A percentile compares a stretch with the other conserved stretches of the same genome.
Conservation (phyloP, 2,113 vertebrate species). For the Anoplopoma fimbria region DNA sequence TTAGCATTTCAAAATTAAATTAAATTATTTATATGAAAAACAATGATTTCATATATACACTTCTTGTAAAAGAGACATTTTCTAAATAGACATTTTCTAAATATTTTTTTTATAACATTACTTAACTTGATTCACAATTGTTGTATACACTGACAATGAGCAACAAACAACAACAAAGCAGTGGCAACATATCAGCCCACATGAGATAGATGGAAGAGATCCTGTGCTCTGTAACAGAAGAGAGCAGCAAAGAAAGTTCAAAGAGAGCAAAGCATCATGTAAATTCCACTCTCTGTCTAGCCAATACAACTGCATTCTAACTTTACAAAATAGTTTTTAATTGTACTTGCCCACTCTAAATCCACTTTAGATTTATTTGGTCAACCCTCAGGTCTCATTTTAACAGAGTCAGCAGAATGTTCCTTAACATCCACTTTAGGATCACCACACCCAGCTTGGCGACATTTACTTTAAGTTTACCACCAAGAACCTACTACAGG, state of each 20-base stretch:
- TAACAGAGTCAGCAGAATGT: background rate
- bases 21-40: background rate
- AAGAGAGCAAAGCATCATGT: background rate
- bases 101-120: background rate
- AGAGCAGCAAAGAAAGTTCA: background rate
- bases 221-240: background rate
- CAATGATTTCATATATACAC: background rate
- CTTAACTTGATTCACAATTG: background rate
- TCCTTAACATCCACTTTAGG: background rate
- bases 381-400: constrained; percentile 1
- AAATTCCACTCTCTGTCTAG: background rate
- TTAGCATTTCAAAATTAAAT: background rate
- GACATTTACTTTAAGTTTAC: background rate
- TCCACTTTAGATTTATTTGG: background rate
- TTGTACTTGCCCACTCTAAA: constrained; percentile 5
- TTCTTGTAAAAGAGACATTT: background rate
- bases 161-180: background rate
- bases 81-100: too few relatives aligned
- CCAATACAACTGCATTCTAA: background rate
- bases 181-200: background rate
- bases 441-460: background rate
- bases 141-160: background rate
- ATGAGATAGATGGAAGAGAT: background rate
- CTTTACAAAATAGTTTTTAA: constrained; percentile 35
- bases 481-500: background rate